phyloP scores from a whole-genome alignment of 2,113 vertebrate species.

The Odocoileus hemionus region DNA sequence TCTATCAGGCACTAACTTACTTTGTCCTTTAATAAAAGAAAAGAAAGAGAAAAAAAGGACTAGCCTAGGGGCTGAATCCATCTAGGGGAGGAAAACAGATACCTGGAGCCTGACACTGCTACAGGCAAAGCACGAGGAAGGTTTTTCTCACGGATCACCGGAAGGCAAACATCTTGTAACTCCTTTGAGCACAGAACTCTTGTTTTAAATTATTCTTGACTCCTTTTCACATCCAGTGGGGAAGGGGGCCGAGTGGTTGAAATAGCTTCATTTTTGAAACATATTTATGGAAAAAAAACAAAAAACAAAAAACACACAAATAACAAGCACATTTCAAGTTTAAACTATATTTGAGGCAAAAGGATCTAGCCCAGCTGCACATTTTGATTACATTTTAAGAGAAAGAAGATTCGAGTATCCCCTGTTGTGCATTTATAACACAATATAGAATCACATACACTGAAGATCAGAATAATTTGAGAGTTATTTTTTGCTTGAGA shows the following conservation, averaged over 20 bases:
- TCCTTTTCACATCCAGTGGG: not conserved
- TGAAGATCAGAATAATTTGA: not conserved
- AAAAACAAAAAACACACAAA: not conserved
- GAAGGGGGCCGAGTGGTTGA: not conserved
- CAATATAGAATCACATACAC: not conserved
- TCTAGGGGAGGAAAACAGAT: not conserved
- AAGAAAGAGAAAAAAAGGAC: not conserved
- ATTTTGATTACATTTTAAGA: not conserved
- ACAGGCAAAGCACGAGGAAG: not conserved
- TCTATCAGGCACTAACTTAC: not conserved
- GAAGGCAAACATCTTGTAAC: not conserved
- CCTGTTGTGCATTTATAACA: not conserved
- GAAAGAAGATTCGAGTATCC: not conserved
- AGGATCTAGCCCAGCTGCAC: not conserved
- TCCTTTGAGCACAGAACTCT: not conserved
- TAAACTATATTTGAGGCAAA: not conserved
- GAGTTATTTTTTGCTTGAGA: not conserved
- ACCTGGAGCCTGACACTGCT: not conserved
- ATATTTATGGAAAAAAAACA: not conserved
- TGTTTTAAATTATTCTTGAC: not conserved
- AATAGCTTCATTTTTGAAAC: not conserved
- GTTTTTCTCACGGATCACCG: not conserved
- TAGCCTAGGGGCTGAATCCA: not conserved
- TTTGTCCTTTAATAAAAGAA: slow-evolving; percentile 53
- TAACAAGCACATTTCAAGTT: not conserved